A percentile compares a stretch with the other conserved stretches of the same genome.
Evolutionary conservation across 2,888 invertebrate species (phyloP).

Genomic region (Leistus spinibarbis): DNA sequence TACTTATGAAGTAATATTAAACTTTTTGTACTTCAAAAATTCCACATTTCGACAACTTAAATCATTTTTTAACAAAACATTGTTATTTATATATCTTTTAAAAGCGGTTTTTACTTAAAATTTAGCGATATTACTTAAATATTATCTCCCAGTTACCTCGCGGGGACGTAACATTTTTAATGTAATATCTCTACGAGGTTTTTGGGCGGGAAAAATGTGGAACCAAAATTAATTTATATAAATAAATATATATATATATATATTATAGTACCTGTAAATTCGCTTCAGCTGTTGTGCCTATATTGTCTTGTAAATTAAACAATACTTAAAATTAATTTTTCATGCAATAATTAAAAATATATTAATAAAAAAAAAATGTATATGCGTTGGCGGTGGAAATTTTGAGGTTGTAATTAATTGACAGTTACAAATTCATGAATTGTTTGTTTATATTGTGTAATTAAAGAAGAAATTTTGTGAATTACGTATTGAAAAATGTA

Average conservation of each 20-base stretch:
- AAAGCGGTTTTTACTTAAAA: not conserved
- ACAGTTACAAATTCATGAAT: not conserved
- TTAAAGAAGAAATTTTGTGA: not conserved
- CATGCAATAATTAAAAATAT: not conserved
- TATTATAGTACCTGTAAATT: not conserved
- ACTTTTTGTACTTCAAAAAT: not conserved
- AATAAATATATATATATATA: not conserved
- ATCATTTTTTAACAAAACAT: too few species aligned
- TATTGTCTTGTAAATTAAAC: not conserved
- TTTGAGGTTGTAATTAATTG: not conserved
- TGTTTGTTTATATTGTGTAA: not conserved
- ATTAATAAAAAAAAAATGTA: not conserved
- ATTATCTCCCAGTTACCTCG: not conserved
- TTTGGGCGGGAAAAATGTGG: not conserved
- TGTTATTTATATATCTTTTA: not conserved
- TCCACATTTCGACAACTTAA: not conserved
- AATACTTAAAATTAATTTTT: not conserved
- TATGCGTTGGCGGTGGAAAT: not conserved
- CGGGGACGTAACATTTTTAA: too few species aligned
- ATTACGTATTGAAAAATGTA: not conserved
- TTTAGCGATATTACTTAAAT: not conserved
- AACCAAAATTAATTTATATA: too few species aligned
- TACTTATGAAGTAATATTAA: not conserved
- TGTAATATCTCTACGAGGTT: not conserved
- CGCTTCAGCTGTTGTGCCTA: not conserved